These are phyloP conservation scores for Brachypalpus laphriformis DNA, from an alignment of 2,888 invertebrate genomes.

Conservation along the genomic window DNA sequence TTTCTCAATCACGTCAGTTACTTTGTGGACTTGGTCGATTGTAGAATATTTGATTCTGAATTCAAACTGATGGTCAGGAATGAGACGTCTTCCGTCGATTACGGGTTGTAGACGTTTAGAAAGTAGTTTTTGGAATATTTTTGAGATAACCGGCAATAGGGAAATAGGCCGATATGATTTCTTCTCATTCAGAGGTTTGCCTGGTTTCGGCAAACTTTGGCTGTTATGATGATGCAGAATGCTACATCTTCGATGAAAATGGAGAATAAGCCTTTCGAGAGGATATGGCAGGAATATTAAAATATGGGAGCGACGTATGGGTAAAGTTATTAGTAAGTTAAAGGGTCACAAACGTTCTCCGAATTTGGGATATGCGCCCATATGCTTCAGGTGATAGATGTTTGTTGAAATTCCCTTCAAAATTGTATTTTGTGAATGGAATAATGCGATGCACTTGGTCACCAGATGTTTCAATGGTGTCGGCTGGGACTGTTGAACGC, in stretches of 20 bases:
- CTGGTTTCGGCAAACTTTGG: conserved; percentile 97
- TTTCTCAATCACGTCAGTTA: too few relatives aligned
- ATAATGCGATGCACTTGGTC: conserved; percentile 84
- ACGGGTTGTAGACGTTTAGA: too few relatives aligned
- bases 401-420: too few relatives aligned
- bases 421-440: background rate
- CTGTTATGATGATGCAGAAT: conserved; percentile 88
- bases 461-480: conserved; percentile 84
- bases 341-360: conserved; percentile 95
- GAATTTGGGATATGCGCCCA: conserved; percentile 92
- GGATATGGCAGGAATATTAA: conserved; percentile 99
- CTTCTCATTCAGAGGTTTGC: too few relatives aligned
- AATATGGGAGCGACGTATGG: conserved; percentile 98
- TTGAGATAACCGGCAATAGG: too few relatives aligned
- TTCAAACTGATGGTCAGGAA: too few relatives aligned
- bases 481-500: background rate
- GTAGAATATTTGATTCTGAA: too few relatives aligned
- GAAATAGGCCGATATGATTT: too few relatives aligned
- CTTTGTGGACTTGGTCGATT: too few relatives aligned
- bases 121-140: too few relatives aligned
- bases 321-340: conserved; percentile 89
- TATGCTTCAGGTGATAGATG: background rate
- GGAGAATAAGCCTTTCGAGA: conserved; percentile 96
- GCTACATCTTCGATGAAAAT: conserved; percentile 97
- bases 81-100: too few relatives aligned